Base-by-base conservation (phyloP, 2,113 vertebrate species). In the Chaetorhynchus papuensis region DNA sequence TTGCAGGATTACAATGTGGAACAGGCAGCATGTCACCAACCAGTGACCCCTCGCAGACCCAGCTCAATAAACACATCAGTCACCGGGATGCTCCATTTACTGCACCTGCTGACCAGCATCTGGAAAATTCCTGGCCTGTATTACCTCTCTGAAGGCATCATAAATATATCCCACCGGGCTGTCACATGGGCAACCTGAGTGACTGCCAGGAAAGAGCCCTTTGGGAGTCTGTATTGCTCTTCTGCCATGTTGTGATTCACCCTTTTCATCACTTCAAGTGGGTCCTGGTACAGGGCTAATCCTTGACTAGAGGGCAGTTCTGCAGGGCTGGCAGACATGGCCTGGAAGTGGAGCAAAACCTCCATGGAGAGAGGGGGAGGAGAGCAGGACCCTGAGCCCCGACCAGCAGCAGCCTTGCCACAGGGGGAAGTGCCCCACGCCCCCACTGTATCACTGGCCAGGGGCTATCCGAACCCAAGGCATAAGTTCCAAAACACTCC, bases 361-460 rank as follows among this genome's bases (percentile, higher is more conserved):
- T 24, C 23, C 3, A 7, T 16, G 42, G 30, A 30, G n/a, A 79
- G 35, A 66, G 23, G 0, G 1, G 19, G 45, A 49, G 11, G 31
- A 63, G n/a, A 87, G 22, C 26, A 31, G 37, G 33, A 50, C 33
- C 26, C n/a, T 10, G 13, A 74, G 3, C 13, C 30, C 11, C 0
- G 4, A 42, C 8, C 33, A 52, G 60, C 56, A 13, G 8, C 52
- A 83, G 76, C 47, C n/a, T 66, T 37, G 47, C 16, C 30, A 45
- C 0, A 0, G 1, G 0, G 15, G 12, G 6, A 50, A 45, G 28
- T 28, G 49, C 11, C 1, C 2, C 8, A 1, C 15, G 22, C 31
- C 47, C 10, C 20, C 37, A 14, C 2, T 0, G 7, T 3, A 18
- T 31, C 1, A 0, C 2, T 4, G 10, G 31, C 41, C 4, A 7